Percentiles rank a stretch among this genome's conserved stretches.
These are phyloP conservation scores for Phymanthus crucifer DNA, from an alignment of 92 coral and sea anemone genomes.

Conservation along the genomic window DNA sequence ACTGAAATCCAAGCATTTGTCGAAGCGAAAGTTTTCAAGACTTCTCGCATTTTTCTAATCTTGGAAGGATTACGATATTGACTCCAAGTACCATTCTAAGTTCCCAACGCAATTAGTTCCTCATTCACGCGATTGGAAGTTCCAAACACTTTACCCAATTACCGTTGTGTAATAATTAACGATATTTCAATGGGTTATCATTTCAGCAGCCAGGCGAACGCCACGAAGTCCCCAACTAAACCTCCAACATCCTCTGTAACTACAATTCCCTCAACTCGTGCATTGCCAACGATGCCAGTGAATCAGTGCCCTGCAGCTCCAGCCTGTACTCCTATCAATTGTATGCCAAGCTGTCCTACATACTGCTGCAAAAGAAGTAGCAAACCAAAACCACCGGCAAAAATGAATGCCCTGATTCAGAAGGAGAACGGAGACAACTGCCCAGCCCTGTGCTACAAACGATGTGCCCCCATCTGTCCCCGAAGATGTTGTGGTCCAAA, in stretches of 20 bases:
- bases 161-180: no score
- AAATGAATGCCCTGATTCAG: background rate
- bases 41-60: no score
- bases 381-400: constrained; percentile 72
- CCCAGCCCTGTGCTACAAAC: constrained; percentile 68
- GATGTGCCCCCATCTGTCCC: constrained; percentile 78
- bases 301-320: constrained; percentile 28
- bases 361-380: constrained; percentile 77
- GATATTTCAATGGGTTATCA: background rate
- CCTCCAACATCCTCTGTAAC: constrained; percentile 37
- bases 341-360: constrained; percentile 71
- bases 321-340: constrained; percentile 29
- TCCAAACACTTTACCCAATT: no score
- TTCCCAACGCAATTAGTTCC: no score
- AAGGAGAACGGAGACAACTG: constrained; percentile 36
- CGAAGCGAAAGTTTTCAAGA: no score
- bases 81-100: no score
- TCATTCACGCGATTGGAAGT: no score
- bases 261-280: constrained; percentile 45
- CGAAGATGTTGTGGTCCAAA: constrained; percentile 96
- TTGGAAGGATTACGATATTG: no score
- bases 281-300: constrained; percentile 28
- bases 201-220: background rate
- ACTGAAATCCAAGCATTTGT: no score
- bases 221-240: constrained; percentile 26